Percentiles rank a stretch among this genome's conserved stretches.
Conservation (phyloP, 2,888 invertebrate genomes). For the Augiades crinisus region DNA sequence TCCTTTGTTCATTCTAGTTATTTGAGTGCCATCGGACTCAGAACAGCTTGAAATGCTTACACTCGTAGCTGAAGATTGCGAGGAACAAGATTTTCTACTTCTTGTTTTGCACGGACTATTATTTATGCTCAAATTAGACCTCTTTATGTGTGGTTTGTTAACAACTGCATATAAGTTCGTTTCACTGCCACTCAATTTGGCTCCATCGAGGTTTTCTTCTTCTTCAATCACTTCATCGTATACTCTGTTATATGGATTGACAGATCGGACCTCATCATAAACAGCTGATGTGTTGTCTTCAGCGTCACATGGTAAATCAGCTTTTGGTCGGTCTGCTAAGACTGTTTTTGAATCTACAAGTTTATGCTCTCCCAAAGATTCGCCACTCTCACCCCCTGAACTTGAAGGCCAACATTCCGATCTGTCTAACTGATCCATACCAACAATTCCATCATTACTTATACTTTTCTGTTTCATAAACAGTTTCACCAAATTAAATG, state of each 20-base stretch:
- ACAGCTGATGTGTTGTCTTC: constrained; percentile 62
- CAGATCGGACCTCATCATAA: constrained; percentile 64
- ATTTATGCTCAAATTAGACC: constrained; percentile 77
- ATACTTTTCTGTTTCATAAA: constrained; percentile 95
- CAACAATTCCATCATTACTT: constrained; percentile 88
- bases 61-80: constrained; percentile 76
- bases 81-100: constrained; percentile 67
- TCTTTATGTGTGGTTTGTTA: constrained; percentile 67
- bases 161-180: constrained; percentile 72
- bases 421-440: constrained; percentile 86
- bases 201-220: constrained; percentile 67
- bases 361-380: constrained; percentile 77
- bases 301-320: constrained; percentile 79
- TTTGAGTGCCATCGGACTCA: constrained; percentile 78
- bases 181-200: constrained; percentile 67
- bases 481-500: constrained; percentile 91
- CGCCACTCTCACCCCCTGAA: constrained; percentile 83
- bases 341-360: constrained; percentile 47
- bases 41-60: constrained; percentile 79
- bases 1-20: constrained; percentile 69
- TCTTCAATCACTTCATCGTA: constrained; percentile 73
- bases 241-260: constrained; percentile 61
- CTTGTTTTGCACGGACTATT: constrained; percentile 71
- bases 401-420: constrained; percentile 90
- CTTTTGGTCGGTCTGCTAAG: constrained; percentile 62